Evolutionary conservation across 2,113 vertebrate genomes (phyloP), one percentile per base, ranked within the genome.

Genomic region (Pseudolaguvia tuberculata): DNA sequence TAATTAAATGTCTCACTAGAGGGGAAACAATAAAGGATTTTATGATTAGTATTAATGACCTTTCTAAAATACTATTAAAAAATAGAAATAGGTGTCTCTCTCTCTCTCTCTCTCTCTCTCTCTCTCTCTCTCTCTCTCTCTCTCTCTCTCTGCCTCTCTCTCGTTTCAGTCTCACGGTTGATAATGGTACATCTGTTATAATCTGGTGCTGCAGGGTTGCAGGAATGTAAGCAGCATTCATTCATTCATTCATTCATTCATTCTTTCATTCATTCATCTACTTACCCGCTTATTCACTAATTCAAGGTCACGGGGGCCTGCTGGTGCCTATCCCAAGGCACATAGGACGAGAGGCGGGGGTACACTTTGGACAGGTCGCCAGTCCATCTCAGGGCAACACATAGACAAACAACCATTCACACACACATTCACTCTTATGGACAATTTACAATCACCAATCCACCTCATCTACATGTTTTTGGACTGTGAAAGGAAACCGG

Each of bases 41-140:
- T 79, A 85, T 80, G 70, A 79, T 79, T 79, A 76, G 80, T 79
- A 82, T 85, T 83, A 82, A 85, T 83, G 79, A 82, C 74, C 56
- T 78, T 82, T 83, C 65, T 27, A 47, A 77, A 80, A 81, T 51
- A 42, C 62, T 78, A 80, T 83, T 83, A 79, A 70, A 76, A 61
- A 52, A 65, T 73, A 1, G 4, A 48, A 56, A 59, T n/a, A 68
- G 61, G 70, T 62, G 76, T 70, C 67, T 70, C 53, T 18, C n/a
- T 35, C 23, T 39, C 35, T 53, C 59, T 77, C n/a, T 70, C 67
- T 70, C 53, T 18, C n/a, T 35, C 23, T 39, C 35, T 53, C 59
- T 70, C 67, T 70, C 53, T 18, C n/a, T 35, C 23, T 39, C 35
- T 53, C 59, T 77, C n/a, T 70, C 67, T 70, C 53, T 18, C n/a